phyloP scores from a whole-genome alignment of 1,140 invertebrate species.

The Drosophila dunni region DNA sequence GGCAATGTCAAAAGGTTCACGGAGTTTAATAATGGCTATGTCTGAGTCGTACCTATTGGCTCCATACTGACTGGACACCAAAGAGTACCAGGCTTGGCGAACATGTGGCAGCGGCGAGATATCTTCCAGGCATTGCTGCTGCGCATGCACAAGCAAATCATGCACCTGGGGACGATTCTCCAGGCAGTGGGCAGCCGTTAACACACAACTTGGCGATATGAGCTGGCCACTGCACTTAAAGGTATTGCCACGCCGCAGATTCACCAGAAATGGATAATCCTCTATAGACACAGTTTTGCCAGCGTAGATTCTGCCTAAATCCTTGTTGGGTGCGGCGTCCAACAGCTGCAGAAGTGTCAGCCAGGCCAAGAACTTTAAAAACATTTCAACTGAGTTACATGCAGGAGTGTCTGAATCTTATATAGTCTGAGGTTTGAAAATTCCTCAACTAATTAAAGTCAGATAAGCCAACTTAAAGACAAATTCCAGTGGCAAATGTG shows the following conservation, averaged over 20 bases:
- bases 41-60: conserved; percentile 45
- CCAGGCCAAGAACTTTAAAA: conserved; percentile 14
- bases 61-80: conserved; percentile 31
- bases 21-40: conserved; percentile 58
- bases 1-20: conserved; percentile 32
- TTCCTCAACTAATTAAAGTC: conserved; percentile 60
- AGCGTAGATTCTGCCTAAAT: conserved; percentile 46
- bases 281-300: conserved; percentile 20
- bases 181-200: conserved; percentile 74
- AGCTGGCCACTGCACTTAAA: conserved; percentile 65
- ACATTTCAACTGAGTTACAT: conserved; percentile 8
- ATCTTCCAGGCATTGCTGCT: conserved; percentile 57
- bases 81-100: conserved; percentile 28
- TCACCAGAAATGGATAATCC: conserved; percentile 62
- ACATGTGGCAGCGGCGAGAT: not conserved
- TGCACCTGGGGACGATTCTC: conserved; percentile 6
- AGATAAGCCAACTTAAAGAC: conserved; percentile 43
- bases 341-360: conserved; percentile 13
- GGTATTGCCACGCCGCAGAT: conserved; percentile 29
- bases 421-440: conserved; percentile 22
- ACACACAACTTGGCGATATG: conserved; percentile 68
- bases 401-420: conserved; percentile 4
- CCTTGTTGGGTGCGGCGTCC: not conserved
- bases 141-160: conserved; percentile 50
- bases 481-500: conserved; percentile 39